A percentile compares a stretch with the other conserved stretches of the same genome.
These are phyloP conservation scores for Phalacrocorax aristotelis DNA, from an alignment of 2,113 vertebrate genomes.

Conservation along the genomic window DNA sequence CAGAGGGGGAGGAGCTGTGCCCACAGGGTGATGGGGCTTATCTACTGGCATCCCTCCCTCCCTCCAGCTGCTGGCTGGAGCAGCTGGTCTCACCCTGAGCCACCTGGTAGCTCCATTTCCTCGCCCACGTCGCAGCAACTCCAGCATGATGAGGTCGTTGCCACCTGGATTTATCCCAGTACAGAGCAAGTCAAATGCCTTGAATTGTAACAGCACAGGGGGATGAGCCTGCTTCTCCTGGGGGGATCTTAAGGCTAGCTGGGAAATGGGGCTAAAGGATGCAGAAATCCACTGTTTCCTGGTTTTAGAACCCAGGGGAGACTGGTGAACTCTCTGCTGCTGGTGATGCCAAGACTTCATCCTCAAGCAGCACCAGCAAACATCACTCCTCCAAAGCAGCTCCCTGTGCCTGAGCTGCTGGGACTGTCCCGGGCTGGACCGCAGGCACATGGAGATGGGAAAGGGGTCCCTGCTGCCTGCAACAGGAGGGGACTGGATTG, in stretches of 20 bases:
- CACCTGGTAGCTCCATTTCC: fast-evolving
- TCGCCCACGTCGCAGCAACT: background rate
- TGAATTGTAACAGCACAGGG: fast-evolving
- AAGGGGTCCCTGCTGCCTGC: background rate
- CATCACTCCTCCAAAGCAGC: fast-evolving
- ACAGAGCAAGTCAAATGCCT: fast-evolving
- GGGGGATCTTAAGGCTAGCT: background rate
- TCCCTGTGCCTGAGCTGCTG: fast-evolving
- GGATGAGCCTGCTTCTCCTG: background rate
- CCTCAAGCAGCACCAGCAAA: background rate
- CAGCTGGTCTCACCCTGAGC: background rate
- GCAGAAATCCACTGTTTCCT: background rate
- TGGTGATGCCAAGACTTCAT: fast-evolving
- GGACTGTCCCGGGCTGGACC: background rate
- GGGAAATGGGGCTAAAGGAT: background rate
- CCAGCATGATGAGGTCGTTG: fast-evolving
- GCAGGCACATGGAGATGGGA: background rate
- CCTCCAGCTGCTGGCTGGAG: background rate
- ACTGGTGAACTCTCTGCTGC: background rate
- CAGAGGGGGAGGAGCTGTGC: background rate
- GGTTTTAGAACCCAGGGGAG: background rate
- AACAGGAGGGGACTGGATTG: fast-evolving
- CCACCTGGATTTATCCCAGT: background rate
- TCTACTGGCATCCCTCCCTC: background rate
- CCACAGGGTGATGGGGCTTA: fast-evolving